Conservation (phyloP, 2,113 vertebrate species). For the Cochlearius cochlearius region DNA sequence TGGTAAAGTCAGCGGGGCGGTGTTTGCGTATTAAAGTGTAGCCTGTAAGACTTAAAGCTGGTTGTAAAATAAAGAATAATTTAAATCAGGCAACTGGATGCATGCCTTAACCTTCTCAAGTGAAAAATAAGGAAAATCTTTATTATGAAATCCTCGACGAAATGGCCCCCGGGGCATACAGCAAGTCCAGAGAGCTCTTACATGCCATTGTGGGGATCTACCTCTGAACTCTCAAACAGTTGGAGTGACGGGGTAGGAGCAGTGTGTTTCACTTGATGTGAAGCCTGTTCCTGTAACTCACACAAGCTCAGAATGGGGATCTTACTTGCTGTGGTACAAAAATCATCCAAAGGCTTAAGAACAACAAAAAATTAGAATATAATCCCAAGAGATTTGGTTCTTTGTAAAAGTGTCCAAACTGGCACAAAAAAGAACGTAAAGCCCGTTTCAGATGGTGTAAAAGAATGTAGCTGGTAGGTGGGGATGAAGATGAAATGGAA, state of each 20-base stretch:
- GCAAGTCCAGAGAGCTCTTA: background rate
- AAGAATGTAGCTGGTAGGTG: background rate
- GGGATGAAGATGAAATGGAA: slow-evolving; percentile 23
- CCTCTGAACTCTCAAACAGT: background rate
- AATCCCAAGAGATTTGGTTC: background rate
- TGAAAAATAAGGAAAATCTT: slow-evolving; percentile 38
- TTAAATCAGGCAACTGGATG: background rate
- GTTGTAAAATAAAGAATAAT: background rate
- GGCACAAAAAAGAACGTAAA: background rate
- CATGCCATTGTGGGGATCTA: background rate
- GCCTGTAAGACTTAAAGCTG: background rate
- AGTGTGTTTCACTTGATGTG: background rate
- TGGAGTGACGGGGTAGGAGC: background rate
- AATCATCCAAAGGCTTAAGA: background rate
- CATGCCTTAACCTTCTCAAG: background rate
- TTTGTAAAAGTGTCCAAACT: background rate
- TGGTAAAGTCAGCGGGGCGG: background rate
- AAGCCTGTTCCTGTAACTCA: background rate
- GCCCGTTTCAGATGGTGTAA: background rate
- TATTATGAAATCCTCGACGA: slow-evolving; percentile 28
- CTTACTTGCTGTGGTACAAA: background rate
- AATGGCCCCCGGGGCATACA: background rate
- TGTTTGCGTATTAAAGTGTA: background rate
- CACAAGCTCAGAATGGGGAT: background rate
- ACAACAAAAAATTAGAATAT: background rate